Conservation (phyloP, 37 sponge, comb jelly and placozoan genomes). For the Amphimedon queenslandica region DNA sequence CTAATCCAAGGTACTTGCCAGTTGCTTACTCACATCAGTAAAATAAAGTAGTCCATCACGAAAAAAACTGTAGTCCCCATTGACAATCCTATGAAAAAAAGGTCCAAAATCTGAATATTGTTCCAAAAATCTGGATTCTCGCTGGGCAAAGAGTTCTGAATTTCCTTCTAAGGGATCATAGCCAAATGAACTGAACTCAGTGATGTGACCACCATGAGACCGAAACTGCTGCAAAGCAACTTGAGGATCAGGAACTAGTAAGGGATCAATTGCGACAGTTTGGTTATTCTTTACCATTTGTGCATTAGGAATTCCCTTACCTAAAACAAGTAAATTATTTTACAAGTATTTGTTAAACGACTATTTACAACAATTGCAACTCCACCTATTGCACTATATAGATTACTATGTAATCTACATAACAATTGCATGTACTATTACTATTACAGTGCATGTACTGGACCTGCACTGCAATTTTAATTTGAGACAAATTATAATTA, state of each 20-base stretch:
- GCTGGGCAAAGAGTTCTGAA: background rate
- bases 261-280: background rate
- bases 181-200: slow-evolving; percentile 74
- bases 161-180: background rate
- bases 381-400: too few relatives aligned
- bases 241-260: background rate
- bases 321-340: background rate
- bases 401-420: too few relatives aligned
- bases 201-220: slow-evolving; percentile 31
- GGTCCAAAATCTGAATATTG: slow-evolving; percentile 2
- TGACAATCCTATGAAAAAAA: slow-evolving; percentile 21
- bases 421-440: too few relatives aligned
- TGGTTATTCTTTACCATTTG: background rate
- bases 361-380: background rate
- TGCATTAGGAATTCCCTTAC: background rate
- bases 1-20: too few relatives aligned
- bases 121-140: slow-evolving; percentile 8
- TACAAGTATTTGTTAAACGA: background rate
- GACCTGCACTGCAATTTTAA: too few relatives aligned
- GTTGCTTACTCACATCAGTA: too few relatives aligned
- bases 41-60: slow-evolving; percentile 15
- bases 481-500: too few relatives aligned
- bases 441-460: too few relatives aligned
- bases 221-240: slow-evolving; percentile 10
- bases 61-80: slow-evolving; percentile 17